phyloP scores from a whole-genome alignment of 1,140 invertebrate species.

The Copidosoma floridanum region DNA sequence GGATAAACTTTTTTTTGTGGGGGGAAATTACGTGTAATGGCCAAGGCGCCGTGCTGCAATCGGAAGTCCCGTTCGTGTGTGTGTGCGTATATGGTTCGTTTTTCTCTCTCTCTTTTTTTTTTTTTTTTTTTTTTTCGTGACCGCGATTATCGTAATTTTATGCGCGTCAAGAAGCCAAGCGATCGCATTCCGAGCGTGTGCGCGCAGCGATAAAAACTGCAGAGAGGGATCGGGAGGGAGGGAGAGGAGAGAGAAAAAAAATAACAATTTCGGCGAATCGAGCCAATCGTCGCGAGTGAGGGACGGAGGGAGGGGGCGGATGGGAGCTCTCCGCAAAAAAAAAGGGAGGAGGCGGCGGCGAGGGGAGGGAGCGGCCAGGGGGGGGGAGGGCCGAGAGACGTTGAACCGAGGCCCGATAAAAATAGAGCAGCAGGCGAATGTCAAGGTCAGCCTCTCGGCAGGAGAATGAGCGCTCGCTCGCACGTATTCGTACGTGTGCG shows the following conservation, averaged over 20 bases:
- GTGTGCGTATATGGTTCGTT: not conserved
- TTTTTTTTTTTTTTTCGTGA: not conserved
- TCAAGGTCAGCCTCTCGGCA: conserved; percentile 17
- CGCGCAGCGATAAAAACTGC: too few relatives aligned
- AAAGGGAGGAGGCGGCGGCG: not conserved
- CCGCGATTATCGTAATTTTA: too few relatives aligned
- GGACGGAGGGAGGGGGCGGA: not conserved
- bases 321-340: not conserved
- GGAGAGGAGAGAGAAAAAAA: not conserved
- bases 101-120: not conserved
- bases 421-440: conserved; percentile 26
- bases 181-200: too few relatives aligned
- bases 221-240: not conserved
- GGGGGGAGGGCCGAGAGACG: conserved; percentile 17
- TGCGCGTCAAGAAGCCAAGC: not conserved
- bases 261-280: conserved; percentile 15
- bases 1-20: too few relatives aligned
- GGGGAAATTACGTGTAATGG: conserved; percentile 7
- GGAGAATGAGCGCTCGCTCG: too few relatives aligned
- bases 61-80: not conserved
- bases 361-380: not conserved
- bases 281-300: conserved; percentile 2
- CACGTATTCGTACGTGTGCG: too few relatives aligned
- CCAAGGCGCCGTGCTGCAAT: not conserved
- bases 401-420: conserved; percentile 25